Conservation (phyloP, 2,113 vertebrate species). For the Bostrychus sinensis region DNA sequence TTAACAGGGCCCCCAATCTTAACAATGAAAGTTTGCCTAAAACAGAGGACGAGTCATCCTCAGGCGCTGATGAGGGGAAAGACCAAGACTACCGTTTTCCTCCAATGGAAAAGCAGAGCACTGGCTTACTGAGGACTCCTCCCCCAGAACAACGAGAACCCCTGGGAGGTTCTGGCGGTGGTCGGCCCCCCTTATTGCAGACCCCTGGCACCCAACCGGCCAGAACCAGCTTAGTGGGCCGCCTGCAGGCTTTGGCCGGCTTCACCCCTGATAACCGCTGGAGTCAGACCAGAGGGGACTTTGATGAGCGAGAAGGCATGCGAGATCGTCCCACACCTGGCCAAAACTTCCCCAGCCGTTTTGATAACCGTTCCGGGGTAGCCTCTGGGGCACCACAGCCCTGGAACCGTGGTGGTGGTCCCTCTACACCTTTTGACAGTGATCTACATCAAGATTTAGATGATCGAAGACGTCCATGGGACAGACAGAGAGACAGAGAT, state of each 20-base stretch:
- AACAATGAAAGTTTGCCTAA: slow-evolving; percentile 82
- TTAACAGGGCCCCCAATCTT: slow-evolving; percentile 82
- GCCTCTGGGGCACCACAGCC: slow-evolving; percentile 67
- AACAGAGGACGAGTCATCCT: slow-evolving; percentile 83
- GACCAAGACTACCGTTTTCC: slow-evolving; percentile 99
- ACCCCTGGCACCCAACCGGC: slow-evolving; percentile 66
- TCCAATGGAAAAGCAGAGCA: slow-evolving; percentile 80
- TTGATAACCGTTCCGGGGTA: slow-evolving; percentile 86
- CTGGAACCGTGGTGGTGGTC: slow-evolving; percentile 85
- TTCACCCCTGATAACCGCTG: slow-evolving; percentile 93
- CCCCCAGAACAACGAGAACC: slow-evolving; percentile 90
- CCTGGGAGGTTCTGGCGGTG: slow-evolving; percentile 65
- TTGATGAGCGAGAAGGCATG: slow-evolving; percentile 89
- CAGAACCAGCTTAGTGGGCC: slow-evolving; percentile 69
- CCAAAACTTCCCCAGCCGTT: slow-evolving; percentile 85
- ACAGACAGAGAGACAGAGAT: slow-evolving; percentile 93
- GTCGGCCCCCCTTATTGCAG: slow-evolving; percentile 72
- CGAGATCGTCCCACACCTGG: slow-evolving; percentile 82
- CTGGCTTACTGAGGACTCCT: slow-evolving; percentile 79
- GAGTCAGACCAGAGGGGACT: slow-evolving; percentile 91
- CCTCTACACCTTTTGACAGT: slow-evolving; percentile 79
- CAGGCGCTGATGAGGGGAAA: slow-evolving; percentile 88
- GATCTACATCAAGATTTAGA: slow-evolving; percentile 95
- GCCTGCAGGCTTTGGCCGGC: slow-evolving; percentile 83
- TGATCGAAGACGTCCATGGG: slow-evolving; percentile 95